Base-by-base conservation (phyloP, 2,888 invertebrate genomes). In the Pseudanteris insignis region DNA sequence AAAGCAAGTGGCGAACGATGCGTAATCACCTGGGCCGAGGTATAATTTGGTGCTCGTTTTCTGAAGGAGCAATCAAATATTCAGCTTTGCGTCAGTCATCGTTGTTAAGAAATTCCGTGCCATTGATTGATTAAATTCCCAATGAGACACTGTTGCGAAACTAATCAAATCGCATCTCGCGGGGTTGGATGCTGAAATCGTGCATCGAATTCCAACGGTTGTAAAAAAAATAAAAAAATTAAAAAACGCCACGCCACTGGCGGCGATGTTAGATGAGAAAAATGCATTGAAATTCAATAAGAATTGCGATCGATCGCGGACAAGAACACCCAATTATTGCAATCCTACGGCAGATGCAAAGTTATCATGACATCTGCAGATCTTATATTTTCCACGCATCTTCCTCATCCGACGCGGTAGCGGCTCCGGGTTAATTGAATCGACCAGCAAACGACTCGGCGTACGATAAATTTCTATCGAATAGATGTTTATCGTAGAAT, bases 311-410 rank as follows among this genome's bases (percentile, higher is more conserved):
- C 72, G 66, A 73, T 74, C 65, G 46, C 32, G 13, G 41, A 58
- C 44, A 50, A 38, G 50, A 46, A 65, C 68, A 70, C 53, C 74
- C 73, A 78, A 76, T 77, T 76, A 78, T 74, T 70, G 71, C 75
- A 74, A 76, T 76, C 73, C 71, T 57, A 64, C 73, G 72, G 70
- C 69, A 71, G 77, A 77, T 74, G 70, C 70, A 75, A 78, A 78
- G 77, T 65, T 74, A 78, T 75, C 77, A 70, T 50, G 67, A 67
- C 68, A 77, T 77, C 77, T 73, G 70, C 66, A 69, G 71, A 72
- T 70, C 69, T 67, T 37, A 21, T 63, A 63, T 66, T 64, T 66
- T 68, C 66, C 66, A 66, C 67, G 66, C 64, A 57, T 41, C 63
- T 40, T 38, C 41, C 62, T 34, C 63, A 44, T 43, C 50, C 29